Evolutionary conservation across 1,140 invertebrate species (phyloP).

Genomic region (Nasonia giraulti): DNA sequence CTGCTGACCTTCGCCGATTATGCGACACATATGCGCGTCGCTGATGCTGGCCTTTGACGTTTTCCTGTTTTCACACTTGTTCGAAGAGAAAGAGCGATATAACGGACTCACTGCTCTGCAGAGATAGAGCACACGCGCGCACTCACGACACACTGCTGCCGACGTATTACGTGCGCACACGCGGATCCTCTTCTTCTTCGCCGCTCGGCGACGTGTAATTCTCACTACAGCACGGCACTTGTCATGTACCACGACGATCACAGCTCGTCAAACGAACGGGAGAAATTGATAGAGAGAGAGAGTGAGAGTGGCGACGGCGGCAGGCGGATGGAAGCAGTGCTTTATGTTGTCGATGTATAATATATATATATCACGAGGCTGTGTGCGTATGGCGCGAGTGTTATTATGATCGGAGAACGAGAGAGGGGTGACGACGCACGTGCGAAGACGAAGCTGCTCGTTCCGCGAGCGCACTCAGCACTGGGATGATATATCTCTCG

Average conservation of each 20-base stretch:
- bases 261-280: too few species aligned
- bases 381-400: neutral
- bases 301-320: constrained; percentile 47
- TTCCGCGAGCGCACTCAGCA: too few species aligned
- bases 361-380: neutral
- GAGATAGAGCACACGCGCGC: constrained; percentile 6
- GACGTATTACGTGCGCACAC: neutral
- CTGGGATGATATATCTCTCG: neutral
- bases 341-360: neutral
- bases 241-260: neutral
- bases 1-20: neutral
- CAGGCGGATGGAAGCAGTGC: neutral
- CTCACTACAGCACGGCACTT: neutral
- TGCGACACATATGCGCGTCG: neutral
- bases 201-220: neutral
- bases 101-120: neutral
- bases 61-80: constrained; percentile 30
- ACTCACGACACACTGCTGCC: neutral
- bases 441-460: neutral
- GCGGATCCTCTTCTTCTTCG: neutral
- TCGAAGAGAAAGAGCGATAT: constrained; percentile 36
- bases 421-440: neutral
- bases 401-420: constrained; percentile 31
- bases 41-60: constrained; percentile 13
- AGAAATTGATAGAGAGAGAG: constrained; percentile 51